These are phyloP conservation scores for Trididemnum miniatum DNA, from an alignment of 23 tunicate genomes.

Conservation along the genomic window DNA sequence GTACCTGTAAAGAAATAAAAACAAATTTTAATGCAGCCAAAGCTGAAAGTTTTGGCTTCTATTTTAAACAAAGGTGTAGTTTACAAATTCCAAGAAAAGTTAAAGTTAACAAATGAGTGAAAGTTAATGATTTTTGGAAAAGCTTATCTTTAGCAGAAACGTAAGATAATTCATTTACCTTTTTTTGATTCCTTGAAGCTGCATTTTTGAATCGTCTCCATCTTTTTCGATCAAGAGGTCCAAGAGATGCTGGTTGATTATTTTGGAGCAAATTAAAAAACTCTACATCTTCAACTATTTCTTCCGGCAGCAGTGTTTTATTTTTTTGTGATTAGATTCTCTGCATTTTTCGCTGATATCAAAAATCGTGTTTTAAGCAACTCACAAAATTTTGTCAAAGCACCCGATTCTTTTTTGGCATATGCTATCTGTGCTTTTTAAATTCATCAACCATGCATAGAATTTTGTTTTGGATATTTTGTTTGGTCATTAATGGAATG, in stretches of 20 bases:
- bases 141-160: too few relatives aligned
- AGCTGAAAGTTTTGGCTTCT: too few relatives aligned
- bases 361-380: constrained; percentile 13
- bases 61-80: too few relatives aligned
- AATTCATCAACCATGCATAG: constrained; percentile 1
- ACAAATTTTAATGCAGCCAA: not conserved
- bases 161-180: not conserved
- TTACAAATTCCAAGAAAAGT: too few relatives aligned
- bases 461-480: constrained; percentile 24
- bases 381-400: not conserved
- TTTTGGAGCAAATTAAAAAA: constrained; percentile 1
- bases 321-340: constrained; percentile 1
- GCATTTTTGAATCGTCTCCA: not conserved
- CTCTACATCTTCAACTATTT: not conserved
- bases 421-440: not conserved
- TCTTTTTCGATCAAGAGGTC: constrained; percentile 21
- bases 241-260: constrained; percentile 31
- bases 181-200: constrained; percentile 4
- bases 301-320: constrained; percentile 19
- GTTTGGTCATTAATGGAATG: constrained; percentile 27
- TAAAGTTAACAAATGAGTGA: too few relatives aligned
- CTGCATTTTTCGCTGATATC: constrained; percentile 14
- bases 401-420: constrained; percentile 20
- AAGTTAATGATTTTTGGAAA: too few relatives aligned
- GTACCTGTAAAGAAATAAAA: not conserved